Conservation (phyloP, 2,888 invertebrate genomes). For the Notocelia uddmanniana region DNA sequence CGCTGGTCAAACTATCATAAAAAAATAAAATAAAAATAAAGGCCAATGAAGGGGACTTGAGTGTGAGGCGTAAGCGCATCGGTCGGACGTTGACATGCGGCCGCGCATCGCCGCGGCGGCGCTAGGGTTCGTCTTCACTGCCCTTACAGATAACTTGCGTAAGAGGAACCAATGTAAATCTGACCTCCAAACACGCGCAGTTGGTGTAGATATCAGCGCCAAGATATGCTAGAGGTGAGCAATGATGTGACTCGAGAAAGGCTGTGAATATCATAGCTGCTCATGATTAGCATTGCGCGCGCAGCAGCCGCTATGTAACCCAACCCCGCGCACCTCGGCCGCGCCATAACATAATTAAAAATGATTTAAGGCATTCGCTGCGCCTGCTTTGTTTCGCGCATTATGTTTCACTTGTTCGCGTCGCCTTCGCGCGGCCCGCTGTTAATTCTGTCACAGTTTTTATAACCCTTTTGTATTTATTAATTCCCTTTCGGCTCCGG, state of each 20-base stretch:
- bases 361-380: conserved; percentile 86
- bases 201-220: background rate
- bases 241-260: background rate
- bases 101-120: conserved; percentile 47
- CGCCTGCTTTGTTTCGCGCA: conserved; percentile 86
- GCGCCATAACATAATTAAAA: conserved; percentile 86
- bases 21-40: no score
- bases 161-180: background rate
- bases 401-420: conserved; percentile 86
- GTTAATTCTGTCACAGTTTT: conserved; percentile 86
- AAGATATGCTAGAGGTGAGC: background rate
- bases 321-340: conserved; percentile 66
- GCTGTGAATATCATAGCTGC: conserved; percentile 12
- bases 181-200: background rate
- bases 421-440: conserved; percentile 76
- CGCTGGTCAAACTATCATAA: no score
- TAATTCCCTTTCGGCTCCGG: conserved; percentile 83
- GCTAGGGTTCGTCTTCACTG: background rate
- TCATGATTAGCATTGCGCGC: conserved; percentile 49
- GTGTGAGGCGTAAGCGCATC: conserved; percentile 61
- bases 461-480: conserved; percentile 85
- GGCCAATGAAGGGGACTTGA: conserved; percentile 40
- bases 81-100: conserved; percentile 61
- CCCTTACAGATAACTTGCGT: background rate
- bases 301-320: conserved; percentile 67